A percentile compares a stretch with the other conserved stretches of the same genome.
Conservation (phyloP, 2,888 invertebrate species). For the Pristionchus entomophagus region DNA sequence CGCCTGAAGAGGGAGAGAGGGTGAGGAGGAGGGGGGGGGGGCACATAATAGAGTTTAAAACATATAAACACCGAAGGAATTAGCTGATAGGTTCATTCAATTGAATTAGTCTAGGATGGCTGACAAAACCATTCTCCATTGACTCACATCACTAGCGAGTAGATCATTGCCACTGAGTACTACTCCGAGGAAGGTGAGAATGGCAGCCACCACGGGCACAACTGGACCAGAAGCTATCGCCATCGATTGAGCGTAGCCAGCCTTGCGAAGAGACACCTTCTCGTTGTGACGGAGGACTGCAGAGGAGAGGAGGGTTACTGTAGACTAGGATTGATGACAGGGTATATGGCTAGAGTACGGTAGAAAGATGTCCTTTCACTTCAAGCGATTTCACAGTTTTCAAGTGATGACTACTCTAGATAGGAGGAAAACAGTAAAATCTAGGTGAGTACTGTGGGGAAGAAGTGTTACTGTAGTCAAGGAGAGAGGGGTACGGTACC, state of each 20-base stretch:
- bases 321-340: not conserved
- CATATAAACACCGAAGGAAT: too few relatives aligned
- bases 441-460: too few relatives aligned
- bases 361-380: too few relatives aligned
- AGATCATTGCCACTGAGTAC: conserved; percentile 78
- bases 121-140: too few relatives aligned
- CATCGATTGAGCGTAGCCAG: conserved; percentile 81
- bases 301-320: conserved; percentile 49
- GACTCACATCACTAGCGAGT: conserved; percentile 81
- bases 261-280: conserved; percentile 79
- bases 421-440: too few relatives aligned
- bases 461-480: not conserved
- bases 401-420: too few relatives aligned
- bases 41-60: too few relatives aligned
- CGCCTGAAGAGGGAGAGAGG: conserved; percentile 70
- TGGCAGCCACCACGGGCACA: conserved; percentile 78
- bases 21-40: too few relatives aligned
- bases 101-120: too few relatives aligned
- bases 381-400: too few relatives aligned
- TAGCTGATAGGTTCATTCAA: too few relatives aligned
- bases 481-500: conserved; percentile 51
- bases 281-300: conserved; percentile 80
- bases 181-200: conserved; percentile 81
- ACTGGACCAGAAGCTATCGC: conserved; percentile 81
- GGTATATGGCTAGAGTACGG: not conserved